phyloP scores from a whole-genome alignment of 1,140 invertebrate species.

The Trigoniulus corallinus region DNA sequence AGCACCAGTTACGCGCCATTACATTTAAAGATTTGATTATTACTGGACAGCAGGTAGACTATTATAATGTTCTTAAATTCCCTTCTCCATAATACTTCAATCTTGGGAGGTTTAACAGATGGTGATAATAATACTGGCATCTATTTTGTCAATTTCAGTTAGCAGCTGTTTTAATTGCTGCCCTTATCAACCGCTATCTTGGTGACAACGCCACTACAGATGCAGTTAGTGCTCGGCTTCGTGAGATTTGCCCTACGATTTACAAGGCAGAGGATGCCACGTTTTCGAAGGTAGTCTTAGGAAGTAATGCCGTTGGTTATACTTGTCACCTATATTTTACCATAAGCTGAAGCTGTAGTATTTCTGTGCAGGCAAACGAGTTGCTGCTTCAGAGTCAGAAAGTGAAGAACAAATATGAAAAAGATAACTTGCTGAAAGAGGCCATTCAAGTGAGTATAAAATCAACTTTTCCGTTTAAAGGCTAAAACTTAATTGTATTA shows the following conservation, averaged over 20 bases:
- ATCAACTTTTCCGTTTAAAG: background rate
- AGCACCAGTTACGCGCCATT: constrained; percentile 39
- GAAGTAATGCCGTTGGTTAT: constrained; percentile 16
- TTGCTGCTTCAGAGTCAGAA: constrained; percentile 59
- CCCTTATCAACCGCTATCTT: constrained; percentile 49
- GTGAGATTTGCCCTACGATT: constrained; percentile 80
- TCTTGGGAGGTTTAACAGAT: too few species aligned
- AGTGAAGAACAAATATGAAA: constrained; percentile 41
- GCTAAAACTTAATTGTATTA: background rate
- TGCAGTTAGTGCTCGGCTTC: constrained; percentile 67
- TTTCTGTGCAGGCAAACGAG: constrained; percentile 54
- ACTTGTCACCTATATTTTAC: too few species aligned
- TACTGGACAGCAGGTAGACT: background rate
- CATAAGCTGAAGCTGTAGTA: constrained; percentile 4
- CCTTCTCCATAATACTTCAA: background rate
- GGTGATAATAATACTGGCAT: background rate
- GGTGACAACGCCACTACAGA: constrained; percentile 88
- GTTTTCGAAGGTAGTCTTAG: constrained; percentile 56
- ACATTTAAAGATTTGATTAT: constrained; percentile 29
- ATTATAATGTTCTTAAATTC: background rate
- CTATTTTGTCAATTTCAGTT: constrained; percentile 7
- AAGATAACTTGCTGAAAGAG: constrained; percentile 51
- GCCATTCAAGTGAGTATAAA: constrained; percentile 36
- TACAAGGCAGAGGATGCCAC: constrained; percentile 91
- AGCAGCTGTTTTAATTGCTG: constrained; percentile 24